Percentiles rank a stretch among this genome's conserved stretches.
These are phyloP conservation scores for Archilochus colubris DNA, from an alignment of 2,113 vertebrate species.

Conservation along the genomic window DNA sequence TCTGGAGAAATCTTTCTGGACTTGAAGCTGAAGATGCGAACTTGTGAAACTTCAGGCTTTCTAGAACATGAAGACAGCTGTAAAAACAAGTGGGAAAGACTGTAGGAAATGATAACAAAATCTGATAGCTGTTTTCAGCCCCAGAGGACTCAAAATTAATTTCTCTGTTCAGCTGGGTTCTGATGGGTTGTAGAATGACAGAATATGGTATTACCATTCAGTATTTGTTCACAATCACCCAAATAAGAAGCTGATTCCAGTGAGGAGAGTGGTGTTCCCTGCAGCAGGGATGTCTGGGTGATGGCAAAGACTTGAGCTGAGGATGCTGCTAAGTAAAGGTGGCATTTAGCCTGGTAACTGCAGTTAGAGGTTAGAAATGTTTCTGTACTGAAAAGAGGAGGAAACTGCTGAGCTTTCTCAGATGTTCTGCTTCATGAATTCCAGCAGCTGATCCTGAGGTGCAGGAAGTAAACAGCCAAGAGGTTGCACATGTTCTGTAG, in stretches of 20 bases:
- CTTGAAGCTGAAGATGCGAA: background rate
- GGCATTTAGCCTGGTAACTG: background rate
- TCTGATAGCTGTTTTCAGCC: background rate
- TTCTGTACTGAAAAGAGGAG: background rate
- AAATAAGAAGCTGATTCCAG: background rate
- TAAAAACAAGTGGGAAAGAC: slow-evolving; percentile 26
- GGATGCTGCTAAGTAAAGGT: background rate
- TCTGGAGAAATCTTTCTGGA: slow-evolving; percentile 25
- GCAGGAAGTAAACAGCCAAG: background rate
- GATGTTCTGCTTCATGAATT: background rate
- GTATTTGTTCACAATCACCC: fast-evolving
- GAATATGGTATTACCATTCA: fast-evolving
- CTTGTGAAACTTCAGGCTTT: slow-evolving; percentile 18
- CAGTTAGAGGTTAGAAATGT: background rate
- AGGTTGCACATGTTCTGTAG: background rate
- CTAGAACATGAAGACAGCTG: slow-evolving; percentile 30
- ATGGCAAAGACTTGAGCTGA: background rate
- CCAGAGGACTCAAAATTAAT: background rate
- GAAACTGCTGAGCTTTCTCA: background rate
- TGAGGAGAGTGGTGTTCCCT: background rate
- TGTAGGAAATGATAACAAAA: slow-evolving; percentile 2
- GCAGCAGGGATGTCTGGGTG: background rate
- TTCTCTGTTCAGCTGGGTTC: background rate
- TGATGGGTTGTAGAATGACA: background rate
- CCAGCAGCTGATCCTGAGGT: background rate